A percentile compares a stretch with the other conserved stretches of the same genome.
Evolutionary conservation across 2,113 vertebrate species (phyloP).

Genomic region (Psephotus haematonotus): DNA sequence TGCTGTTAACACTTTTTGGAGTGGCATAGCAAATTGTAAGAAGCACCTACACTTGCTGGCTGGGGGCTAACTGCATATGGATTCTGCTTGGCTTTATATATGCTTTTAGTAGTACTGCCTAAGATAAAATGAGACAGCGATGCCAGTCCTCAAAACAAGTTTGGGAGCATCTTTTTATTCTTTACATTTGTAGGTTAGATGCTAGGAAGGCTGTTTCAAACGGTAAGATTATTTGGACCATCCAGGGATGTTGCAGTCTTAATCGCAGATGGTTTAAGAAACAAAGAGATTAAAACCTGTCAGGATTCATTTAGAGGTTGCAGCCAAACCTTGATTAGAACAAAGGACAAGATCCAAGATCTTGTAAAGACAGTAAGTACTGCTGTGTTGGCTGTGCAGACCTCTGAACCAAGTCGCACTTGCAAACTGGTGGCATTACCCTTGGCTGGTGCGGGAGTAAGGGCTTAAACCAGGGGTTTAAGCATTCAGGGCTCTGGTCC

Average conservation of each 20-base stretch:
- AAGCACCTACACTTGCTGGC: background rate
- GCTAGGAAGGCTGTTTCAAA: background rate
- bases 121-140: background rate
- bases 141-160: background rate
- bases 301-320: background rate
- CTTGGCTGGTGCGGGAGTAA: background rate
- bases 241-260: background rate
- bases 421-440: background rate
- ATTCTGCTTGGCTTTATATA: background rate
- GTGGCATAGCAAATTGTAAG: background rate
- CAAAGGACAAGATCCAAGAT: background rate
- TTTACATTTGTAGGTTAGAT: background rate
- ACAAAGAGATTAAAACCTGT: background rate
- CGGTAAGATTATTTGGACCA: background rate
- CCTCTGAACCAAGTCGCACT: background rate
- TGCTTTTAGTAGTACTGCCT: background rate
- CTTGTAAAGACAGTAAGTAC: background rate
- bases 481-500: background rate
- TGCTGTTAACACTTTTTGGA: background rate
- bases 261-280: background rate
- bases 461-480: background rate
- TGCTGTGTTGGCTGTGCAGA: background rate
- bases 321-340: background rate
- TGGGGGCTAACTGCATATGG: background rate
- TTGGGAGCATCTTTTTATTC: background rate